Evolutionary conservation across 2,888 invertebrate species (phyloP), one percentile per base, ranked within the genome.

Genomic region (Coelinius sp.): DNA sequence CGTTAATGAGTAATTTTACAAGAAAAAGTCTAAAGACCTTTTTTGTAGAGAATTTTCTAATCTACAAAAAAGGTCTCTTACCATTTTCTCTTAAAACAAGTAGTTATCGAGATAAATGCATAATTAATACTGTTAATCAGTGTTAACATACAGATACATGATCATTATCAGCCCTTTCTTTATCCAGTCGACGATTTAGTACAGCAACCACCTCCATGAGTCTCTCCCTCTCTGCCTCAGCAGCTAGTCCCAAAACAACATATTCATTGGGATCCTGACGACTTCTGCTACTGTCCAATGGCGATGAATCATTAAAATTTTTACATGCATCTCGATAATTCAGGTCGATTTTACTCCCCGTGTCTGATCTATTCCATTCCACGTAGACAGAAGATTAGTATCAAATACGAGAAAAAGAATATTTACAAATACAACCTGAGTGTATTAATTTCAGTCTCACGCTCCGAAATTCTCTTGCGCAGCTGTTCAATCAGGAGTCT

Each of bases 151-250:
- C 86, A 3, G 77, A 74, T 41, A 84, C 53, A n/a, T 74, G 75
- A 25, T 82, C 82, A 2, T 71, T 73, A 0, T 86, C 84, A n/a
- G 83, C 83, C 73, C 90, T 84, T 82, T 93, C 93, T 6, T 86
- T 82, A 65, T 92, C 91, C 41, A 93, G 77, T 75, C 92, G 89
- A 27, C 88, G 88, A 78, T 92, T 92, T 44, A 92, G 85, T 0
- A 89, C 88, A 5, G 90, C 86, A 0, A 92, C 88, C 52, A 93
- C 83, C 71, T 92, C 92, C 1, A 93, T 83, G 2, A 93, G 84
- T 62, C 91, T 88, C 71, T 90, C 88, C 14, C 91, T 90, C 87
- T 93, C 93, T 53, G 90, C 91, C 82, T 93, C 92, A 0, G 91
- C 90, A 0, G 91, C 90, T 2, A 90, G 89, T 77, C 90, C 90